phyloP scores from a whole-genome alignment of 30 jellyfish, hydroid and myxozoan species.

The Morbakka virulenta region DNA sequence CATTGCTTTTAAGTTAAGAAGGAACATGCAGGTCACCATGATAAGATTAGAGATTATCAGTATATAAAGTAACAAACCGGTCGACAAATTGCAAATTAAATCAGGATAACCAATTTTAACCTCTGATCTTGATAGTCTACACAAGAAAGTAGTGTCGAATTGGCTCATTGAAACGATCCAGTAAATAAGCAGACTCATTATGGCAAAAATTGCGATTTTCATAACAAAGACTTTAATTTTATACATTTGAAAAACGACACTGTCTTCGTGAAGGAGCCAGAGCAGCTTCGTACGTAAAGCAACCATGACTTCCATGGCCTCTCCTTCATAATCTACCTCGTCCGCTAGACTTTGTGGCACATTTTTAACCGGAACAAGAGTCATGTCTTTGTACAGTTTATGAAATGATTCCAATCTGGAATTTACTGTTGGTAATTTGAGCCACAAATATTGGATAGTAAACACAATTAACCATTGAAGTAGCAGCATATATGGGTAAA shows the following conservation, averaged over 20 bases:
- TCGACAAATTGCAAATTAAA: neutral
- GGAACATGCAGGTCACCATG: neutral
- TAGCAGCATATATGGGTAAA: neutral
- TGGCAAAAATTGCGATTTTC: neutral
- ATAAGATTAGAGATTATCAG: neutral
- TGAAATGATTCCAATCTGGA: neutral
- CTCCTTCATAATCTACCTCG: neutral
- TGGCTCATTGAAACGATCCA: neutral
- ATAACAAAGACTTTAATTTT: neutral
- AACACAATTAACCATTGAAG: neutral
- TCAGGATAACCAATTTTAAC: neutral
- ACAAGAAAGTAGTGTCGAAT: neutral
- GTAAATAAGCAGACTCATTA: neutral
- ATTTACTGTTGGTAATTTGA: neutral
- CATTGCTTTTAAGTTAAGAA: neutral
- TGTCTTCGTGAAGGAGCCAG: neutral
- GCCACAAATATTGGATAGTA: neutral
- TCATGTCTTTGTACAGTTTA: neutral
- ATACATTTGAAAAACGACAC: neutral
- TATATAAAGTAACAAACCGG: neutral
- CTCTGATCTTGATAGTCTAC: neutral
- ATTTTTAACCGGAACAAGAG: neutral
- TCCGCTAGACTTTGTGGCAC: neutral
- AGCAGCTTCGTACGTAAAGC: neutral
- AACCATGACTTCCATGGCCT: neutral